Evolutionary conservation across 2,113 vertebrate species (phyloP), one percentile per base, ranked within the genome.

Genomic region (Tylochromis polylepis): DNA sequence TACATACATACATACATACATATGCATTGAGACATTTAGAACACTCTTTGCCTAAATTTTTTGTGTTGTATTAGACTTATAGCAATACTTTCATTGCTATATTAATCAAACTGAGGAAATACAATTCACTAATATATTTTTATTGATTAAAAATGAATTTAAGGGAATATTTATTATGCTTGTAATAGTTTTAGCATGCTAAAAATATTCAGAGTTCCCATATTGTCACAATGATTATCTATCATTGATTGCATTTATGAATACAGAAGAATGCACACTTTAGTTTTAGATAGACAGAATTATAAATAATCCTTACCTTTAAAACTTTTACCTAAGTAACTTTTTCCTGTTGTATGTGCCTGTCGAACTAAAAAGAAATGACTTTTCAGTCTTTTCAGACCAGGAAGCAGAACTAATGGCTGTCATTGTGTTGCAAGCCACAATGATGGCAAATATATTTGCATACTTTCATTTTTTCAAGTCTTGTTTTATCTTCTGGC

Each of bases 361-460:
- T 62, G 6, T 36, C 3, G 0, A 36, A 20, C 18, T 36, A 36
- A 36, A 36, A 11, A n/a, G 34, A 2, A 34, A n/a, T 2, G 4
- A n/a, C 31, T n/a, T n/a, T n/a, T n/a, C n/a, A n/a, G 11, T 36
- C 59, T 62, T 36, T 62, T 62, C 31, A 62, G 18, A 34, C 29
- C 29, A 34, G 18, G 2, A 65, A 65, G 60, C 5, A 29, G 9
- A 34, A 60, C 29, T 34, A 31, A 60, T 60, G 29, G 5, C 29
- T 34, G 29, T 2, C 58, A 60, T 7, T 2, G 9, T 60, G 58
- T 34, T 60, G 29, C 29, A 60, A 60, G 58, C 58, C 0, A 60
- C 29, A 60, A 18, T 4, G 10, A 20, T 31, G 56, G 24, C 0
- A 58, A 58, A 27, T 27, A 58, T 1, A 2, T 58, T 58, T 12